These are phyloP conservation scores for Gasterosteus aculeatus DNA, from an alignment of 2,113 vertebrate genomes.

Conservation along the genomic window DNA sequence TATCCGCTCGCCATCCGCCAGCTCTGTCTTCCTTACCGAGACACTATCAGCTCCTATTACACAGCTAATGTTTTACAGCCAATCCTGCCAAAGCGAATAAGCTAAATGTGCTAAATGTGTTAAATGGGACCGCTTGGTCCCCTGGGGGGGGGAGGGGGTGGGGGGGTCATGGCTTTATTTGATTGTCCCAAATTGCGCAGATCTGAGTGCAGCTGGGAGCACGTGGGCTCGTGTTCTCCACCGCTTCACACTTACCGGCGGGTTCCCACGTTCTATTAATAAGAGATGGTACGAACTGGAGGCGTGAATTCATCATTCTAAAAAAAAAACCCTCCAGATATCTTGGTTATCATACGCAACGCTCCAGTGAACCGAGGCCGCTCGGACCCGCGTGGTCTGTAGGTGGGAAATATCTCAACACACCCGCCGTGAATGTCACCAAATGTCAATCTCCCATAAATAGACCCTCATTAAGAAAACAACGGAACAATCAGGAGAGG, in stretches of 20 bases:
- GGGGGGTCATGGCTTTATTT: background rate
- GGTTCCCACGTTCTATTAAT: background rate
- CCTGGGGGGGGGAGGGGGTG: background rate
- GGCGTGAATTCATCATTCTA: background rate
- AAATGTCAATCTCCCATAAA: conserved; percentile 26
- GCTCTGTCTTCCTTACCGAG: background rate
- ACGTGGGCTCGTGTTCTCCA: background rate
- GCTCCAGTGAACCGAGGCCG: background rate
- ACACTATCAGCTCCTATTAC: background rate
- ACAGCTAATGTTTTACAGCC: conserved; percentile 19
- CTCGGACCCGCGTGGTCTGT: background rate
- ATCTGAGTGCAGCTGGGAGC: background rate
- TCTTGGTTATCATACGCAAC: background rate
- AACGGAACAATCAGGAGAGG: background rate
- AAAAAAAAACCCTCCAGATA: conserved; percentile 1
- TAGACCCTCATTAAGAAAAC: conserved; percentile 11
- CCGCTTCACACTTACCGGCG: too few species aligned
- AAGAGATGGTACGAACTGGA: background rate
- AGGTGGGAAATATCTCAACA: background rate
- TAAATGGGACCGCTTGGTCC: conserved; percentile 13
- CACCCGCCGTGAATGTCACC: background rate
- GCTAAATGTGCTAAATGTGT: background rate
- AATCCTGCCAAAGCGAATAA: background rate
- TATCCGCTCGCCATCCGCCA: background rate
- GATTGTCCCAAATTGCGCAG: background rate